Base-by-base conservation (phyloP, 2,797 vertebrate species). In the Brachyalestes nurse region DNA sequence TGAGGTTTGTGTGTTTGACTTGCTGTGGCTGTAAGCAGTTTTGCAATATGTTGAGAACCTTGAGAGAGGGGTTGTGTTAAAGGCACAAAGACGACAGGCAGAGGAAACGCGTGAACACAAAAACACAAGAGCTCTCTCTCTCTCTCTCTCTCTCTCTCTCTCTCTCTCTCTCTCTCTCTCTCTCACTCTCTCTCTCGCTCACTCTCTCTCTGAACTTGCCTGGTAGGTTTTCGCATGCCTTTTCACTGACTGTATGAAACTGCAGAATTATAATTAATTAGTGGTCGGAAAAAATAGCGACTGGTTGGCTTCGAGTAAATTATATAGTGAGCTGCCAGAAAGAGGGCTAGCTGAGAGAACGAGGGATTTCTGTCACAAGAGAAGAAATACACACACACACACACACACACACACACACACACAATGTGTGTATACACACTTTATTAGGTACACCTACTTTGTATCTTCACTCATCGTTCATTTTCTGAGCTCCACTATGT, bases 221-320 rank as follows among this genome's bases (percentile, higher is more conserved):
- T 84, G 47, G 76, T 87, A 88, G 90, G 83, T 62, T 92, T 90
- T 21, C 77, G 86, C 92, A 93, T 95, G 96, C 95, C 92, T 92
- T 90, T 86, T 87, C 91, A 92, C 93, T 95, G 93, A 95, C 92
- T 94, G 92, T 91, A 92, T 94, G 89, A 92, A 92, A 92, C 90
- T 92, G 81, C 92, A 92, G 90, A 92, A 90, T 94, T 95, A 93
- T 86, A 91, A 93, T 92, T 95, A 95, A 96, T 95, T 93, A 94
- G 95, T 91, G 95, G 95, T 95, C 51, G 92, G 94, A 95, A 95
- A 95, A 95, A 94, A 94, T 91, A 91, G 93, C 88, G 92, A 88
- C 92, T 88, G 87, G 88, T 89, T 91, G 93, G 93, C 93, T 91
- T 87, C 84, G 83, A 93, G 93, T 92, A 95, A 95, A 96, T 96